Evolutionary conservation across 2,797 vertebrate genomes (phyloP), one percentile per base, ranked within the genome.

Genomic region (Liparis tanakae): DNA sequence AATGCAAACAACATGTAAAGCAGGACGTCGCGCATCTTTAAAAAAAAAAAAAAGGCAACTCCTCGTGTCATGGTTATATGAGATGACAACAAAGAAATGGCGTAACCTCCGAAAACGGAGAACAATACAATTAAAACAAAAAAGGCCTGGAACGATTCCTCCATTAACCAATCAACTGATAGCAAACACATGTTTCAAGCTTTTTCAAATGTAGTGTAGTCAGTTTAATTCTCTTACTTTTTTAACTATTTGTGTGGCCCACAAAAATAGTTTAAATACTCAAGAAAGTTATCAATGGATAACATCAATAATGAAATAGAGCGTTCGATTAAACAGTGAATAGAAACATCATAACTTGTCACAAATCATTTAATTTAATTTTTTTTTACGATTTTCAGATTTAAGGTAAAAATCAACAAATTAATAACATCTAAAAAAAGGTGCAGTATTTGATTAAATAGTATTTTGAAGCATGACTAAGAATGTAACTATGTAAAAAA

Each of bases 1-100:
- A 62, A 80, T 60, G 74, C 80, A 79, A 82, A 82, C 70, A n/a
- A 37, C 25, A 63, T 67, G 79, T 50, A 80, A 84, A 71, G 36
- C 66, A 51, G 70, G 36, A 56, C 2, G 3, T 48, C 43, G 10
- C 30, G 12, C 22, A 58, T 80, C 55, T 10, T 44, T 15, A n/a
- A 17, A 41, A 41, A 37, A 37, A 39, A 72, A 62, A 81, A 60
- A 48, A 48, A 80, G 0, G 13, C 63, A 50, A n/a, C 48, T 51
- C 46, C 33, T 73, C 65, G 5, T 10, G 44, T 14, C 14, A 36
- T 14, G 39, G 56, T 62, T 44, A 54, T 13, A 56, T 51, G 5
- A 72, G 36, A 67, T 8, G 14, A 20, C 25, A 15, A 18, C 3
- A 57, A 59, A n/a, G 59, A 46, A 44, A 10, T 37, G n/a, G 12